phyloP scores from a whole-genome alignment of 2,888 invertebrate species.

The Charanyca ferruginea region DNA sequence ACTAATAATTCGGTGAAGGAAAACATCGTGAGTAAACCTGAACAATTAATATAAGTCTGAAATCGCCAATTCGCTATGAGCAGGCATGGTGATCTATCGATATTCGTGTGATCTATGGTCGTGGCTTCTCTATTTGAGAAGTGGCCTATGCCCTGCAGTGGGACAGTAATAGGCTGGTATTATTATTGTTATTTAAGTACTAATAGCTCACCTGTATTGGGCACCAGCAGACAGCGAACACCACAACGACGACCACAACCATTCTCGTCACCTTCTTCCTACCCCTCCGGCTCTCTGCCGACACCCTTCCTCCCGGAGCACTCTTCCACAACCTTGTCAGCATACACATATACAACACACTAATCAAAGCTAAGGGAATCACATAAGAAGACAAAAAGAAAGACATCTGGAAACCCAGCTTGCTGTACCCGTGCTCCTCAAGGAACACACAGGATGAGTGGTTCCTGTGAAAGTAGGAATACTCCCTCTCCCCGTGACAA shows the following conservation, averaged over 20 bases:
- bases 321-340: constrained; percentile 96
- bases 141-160: too few species aligned
- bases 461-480: constrained; percentile 92
- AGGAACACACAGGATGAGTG: constrained; percentile 94
- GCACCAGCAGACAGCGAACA: constrained; percentile 98
- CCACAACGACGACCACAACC: constrained; percentile 97
- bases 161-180: too few species aligned
- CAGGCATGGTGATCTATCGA: too few species aligned
- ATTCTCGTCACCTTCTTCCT: constrained; percentile 97
- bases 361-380: constrained; percentile 96
- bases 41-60: too few species aligned
- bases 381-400: constrained; percentile 97
- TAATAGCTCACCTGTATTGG: constrained; percentile 96
- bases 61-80: too few species aligned
- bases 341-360: constrained; percentile 97
- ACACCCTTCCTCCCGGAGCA: constrained; percentile 95
- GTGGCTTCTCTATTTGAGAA: too few species aligned
- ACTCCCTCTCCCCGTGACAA: constrained; percentile 94
- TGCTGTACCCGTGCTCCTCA: constrained; percentile 92
- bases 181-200: too few species aligned
- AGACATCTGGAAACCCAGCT: constrained; percentile 93
- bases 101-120: too few species aligned
- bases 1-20: too few species aligned
- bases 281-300: constrained; percentile 95
- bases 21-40: too few species aligned